Base-by-base conservation (phyloP, 1,140 invertebrate species). In the Homarus americanus region DNA sequence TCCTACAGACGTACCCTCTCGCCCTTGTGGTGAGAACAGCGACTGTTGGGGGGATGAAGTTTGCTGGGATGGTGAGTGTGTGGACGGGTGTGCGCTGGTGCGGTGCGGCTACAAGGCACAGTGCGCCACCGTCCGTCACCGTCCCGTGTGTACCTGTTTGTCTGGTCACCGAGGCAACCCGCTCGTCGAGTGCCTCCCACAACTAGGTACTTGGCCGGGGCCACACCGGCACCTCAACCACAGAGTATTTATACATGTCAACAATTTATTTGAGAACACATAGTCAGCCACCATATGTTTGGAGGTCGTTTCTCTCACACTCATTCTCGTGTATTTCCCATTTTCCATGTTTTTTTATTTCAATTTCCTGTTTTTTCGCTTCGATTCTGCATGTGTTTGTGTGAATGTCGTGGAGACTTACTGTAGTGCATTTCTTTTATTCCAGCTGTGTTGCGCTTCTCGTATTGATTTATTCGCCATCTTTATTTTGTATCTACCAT, bases 21-120 rank as follows among this genome's bases (percentile, higher is more conserved):
- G 12, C 36, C 49, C 79, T 10, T 82, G 79, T 32, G 38, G 28
- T 24, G 58, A 38, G 32, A 32, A 91, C 36, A 53, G 15, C 32
- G 83, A 88, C 36, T 92, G 88, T 73, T 34, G 63, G 34, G 44
- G 24, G 15, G 49, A 66, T 1, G 58, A 91, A 36, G 10, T 92
- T 72, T 92, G 92, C 66, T 34, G 53, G 36, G 58, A 44, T 34
- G 79, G 82, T n/a, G 41, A 58, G 49, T 92, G 89, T 73, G 34
- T 85, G 44, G 73, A 69, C 34, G 86, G 86, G 28, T 92, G 92
- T 58, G n/a, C 73, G 32, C 28, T 73, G 40, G 82, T 78, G 17
- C 12, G 53, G n/a, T 98, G 97, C 94, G 97, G 97, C 36, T 96
- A 96, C 12, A 98, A 98, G 93, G 96, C 97, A 2, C 92, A 96